Evolutionary conservation across 2,113 vertebrate species (phyloP).

Genomic region (Herpetotheres cachinnans): DNA sequence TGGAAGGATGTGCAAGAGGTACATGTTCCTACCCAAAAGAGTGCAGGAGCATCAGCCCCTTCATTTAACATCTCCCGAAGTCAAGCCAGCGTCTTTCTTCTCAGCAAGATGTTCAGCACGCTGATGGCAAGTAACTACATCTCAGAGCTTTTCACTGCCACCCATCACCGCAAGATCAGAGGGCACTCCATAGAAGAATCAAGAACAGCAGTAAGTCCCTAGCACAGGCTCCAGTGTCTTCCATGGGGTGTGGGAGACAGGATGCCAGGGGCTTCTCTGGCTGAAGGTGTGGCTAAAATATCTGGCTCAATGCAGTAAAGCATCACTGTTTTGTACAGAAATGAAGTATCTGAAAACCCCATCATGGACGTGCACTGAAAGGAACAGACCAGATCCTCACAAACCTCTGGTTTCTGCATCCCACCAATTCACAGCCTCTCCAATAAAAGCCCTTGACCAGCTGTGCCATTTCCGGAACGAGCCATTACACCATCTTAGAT

Average conservation of each 20-base stretch:
- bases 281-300: not conserved
- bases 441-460: not conserved
- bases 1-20: not conserved
- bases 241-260: rapidly evolving
- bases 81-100: not conserved
- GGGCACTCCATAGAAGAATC: not conserved
- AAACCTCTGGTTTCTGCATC: not conserved
- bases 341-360: not conserved
- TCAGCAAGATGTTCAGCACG: not conserved
- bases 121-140: not conserved
- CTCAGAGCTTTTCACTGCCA: not conserved
- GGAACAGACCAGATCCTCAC: not conserved
- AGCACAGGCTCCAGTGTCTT: not conserved
- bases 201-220: not conserved
- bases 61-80: not conserved
- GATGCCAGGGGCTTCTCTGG: not conserved
- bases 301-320: not conserved
- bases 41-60: not conserved
- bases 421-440: not conserved
- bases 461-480: not conserved
- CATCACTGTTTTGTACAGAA: not conserved
- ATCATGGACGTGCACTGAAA: not conserved
- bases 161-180: not conserved
- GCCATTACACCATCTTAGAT: not conserved
- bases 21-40: not conserved